These are phyloP conservation scores for Hipparchia semele DNA, from an alignment of 2,888 invertebrate genomes.

Conservation along the genomic window DNA sequence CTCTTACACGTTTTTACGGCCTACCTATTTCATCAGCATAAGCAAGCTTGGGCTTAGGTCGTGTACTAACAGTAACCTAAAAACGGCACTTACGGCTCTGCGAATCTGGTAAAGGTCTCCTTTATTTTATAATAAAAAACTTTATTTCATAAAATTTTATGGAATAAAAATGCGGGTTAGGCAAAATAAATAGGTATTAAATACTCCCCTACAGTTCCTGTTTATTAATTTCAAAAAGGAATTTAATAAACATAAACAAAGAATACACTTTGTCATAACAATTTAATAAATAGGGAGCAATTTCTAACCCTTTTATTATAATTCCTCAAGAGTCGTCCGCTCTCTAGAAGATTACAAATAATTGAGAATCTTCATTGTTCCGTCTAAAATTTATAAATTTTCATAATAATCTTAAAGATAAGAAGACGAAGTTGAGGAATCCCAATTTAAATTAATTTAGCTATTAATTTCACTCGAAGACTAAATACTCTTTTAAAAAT, in stretches of 20 bases:
- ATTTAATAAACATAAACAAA: slow-evolving; percentile 8
- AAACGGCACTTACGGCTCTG: no score
- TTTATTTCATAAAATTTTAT: neutral
- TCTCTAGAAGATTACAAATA: slow-evolving; percentile 17
- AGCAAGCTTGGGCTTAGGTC: no score
- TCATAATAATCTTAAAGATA: slow-evolving; percentile 13
- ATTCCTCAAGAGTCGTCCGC: slow-evolving; percentile 12
- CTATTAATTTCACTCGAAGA: neutral
- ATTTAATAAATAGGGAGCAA: slow-evolving; percentile 23
- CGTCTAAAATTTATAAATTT: slow-evolving; percentile 14
- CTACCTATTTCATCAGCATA: no score
- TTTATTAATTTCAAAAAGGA: neutral
- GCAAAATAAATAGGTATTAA: neutral
- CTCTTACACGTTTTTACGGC: neutral
- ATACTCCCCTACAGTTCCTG: neutral
- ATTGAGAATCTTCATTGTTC: slow-evolving; percentile 15
- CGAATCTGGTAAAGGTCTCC: neutral
- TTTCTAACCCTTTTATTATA: slow-evolving; percentile 22
- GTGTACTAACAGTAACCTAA: no score
- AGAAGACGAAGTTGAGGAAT: slow-evolving; percentile 1
- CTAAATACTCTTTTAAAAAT: no score
- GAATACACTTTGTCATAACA: slow-evolving; percentile 13
- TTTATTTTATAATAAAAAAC: no score
- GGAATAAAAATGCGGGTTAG: neutral
- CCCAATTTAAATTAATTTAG: slow-evolving; percentile 4